Evolutionary conservation across 2,888 invertebrate genomes (phyloP).

Genomic region (Dicranocentrus wangi): DNA sequence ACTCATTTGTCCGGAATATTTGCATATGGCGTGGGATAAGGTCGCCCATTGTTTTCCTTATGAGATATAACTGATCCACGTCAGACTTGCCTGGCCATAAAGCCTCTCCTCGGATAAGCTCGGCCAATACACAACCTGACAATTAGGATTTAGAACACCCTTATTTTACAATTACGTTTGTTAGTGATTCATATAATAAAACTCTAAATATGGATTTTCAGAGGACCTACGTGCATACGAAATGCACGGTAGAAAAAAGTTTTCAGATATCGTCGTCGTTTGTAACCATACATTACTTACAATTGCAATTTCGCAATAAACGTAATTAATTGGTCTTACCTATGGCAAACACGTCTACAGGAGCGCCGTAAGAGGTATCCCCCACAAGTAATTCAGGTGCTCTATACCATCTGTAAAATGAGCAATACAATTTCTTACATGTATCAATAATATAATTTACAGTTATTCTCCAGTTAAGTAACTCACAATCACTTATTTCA

Average conservation of each 20-base stretch:
- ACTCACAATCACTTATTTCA: not conserved
- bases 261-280: no score
- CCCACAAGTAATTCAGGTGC: constrained; percentile 97
- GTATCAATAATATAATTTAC: no score
- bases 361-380: constrained; percentile 92
- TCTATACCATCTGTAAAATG: constrained; percentile 79
- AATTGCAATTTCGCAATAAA: no score
- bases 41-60: constrained; percentile 94
- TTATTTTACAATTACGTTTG: no score
- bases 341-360: constrained; percentile 99
- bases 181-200: no score
- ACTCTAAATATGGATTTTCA: no score
- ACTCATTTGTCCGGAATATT: constrained; percentile 96
- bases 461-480: no score
- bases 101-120: constrained; percentile 90
- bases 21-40: constrained; percentile 94
- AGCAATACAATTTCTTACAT: not conserved
- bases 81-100: constrained; percentile 99
- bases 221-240: no score
- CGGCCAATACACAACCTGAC: constrained; percentile 89
- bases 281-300: no score
- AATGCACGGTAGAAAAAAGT: no score
- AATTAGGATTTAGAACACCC: constrained; percentile 53
- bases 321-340: no score
- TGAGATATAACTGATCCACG: constrained; percentile 97